Percentiles rank a stretch among this genome's conserved stretches.
These are phyloP conservation scores for Drosophila nigrodunni DNA, from an alignment of 1,140 invertebrate species.

Conservation along the genomic window DNA sequence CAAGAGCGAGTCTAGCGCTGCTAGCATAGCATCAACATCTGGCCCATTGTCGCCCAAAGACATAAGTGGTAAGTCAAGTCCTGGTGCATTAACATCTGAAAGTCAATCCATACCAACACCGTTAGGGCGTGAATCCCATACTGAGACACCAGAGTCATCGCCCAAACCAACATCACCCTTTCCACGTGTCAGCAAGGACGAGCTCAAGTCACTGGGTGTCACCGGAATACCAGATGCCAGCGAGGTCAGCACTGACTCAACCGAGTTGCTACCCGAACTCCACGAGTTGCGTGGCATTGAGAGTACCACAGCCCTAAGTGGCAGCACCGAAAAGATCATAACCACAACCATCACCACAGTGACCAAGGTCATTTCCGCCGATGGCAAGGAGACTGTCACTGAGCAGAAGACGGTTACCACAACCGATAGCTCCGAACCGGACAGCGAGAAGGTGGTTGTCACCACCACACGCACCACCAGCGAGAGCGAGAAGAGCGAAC, in stretches of 20 bases:
- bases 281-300: slow-evolving; percentile 77
- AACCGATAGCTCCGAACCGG: slow-evolving; percentile 80
- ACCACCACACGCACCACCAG: slow-evolving; percentile 83
- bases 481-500: slow-evolving; percentile 73
- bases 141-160: slow-evolving; percentile 81
- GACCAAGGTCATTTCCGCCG: slow-evolving; percentile 80
- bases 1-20: slow-evolving; percentile 64
- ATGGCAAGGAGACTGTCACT: slow-evolving; percentile 82
- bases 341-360: slow-evolving; percentile 83
- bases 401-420: slow-evolving; percentile 83
- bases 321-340: slow-evolving; percentile 82
- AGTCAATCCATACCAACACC: slow-evolving; percentile 84
- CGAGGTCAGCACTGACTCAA: slow-evolving; percentile 20
- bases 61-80: slow-evolving; percentile 82
- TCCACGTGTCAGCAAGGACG: slow-evolving; percentile 79
- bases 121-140: slow-evolving; percentile 74
- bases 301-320: slow-evolving; percentile 72
- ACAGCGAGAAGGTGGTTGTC: slow-evolving; percentile 77
- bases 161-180: slow-evolving; percentile 84
- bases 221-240: slow-evolving; percentile 20
- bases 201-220: slow-evolving; percentile 60
- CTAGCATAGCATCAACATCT: slow-evolving; percentile 67
- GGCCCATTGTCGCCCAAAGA: slow-evolving; percentile 80
- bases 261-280: slow-evolving; percentile 62
- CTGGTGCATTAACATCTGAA: slow-evolving; percentile 79